Evolutionary conservation across 2,113 vertebrate genomes (phyloP), one percentile per base, ranked within the genome.

Genomic region (Hyaena hyaena): DNA sequence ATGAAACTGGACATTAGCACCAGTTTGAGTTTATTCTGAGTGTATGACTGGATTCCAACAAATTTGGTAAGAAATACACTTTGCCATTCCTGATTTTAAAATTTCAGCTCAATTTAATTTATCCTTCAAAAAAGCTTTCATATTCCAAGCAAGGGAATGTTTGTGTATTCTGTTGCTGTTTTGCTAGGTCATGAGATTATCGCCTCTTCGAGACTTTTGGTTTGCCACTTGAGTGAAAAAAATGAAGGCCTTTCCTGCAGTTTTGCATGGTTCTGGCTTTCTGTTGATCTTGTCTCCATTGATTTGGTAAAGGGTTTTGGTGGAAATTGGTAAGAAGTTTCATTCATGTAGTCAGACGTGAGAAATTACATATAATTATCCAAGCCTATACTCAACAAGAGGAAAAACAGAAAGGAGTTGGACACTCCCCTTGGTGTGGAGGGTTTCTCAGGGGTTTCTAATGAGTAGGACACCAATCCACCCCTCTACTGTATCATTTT

Each of bases 361-460:
- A 95, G 43, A 94, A 97, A 97, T 95, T 39, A 95, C 50, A 84
- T 95, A 1, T 74, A 97, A 98, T 98, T 96, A 97, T 91, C 77
- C 55, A 95, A 88, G 80, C 92, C 94, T 87, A 87, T 90, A 95
- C 79, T 98, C 97, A 97, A 76, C 90, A 83, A 93, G 84, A 97
- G 81, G 61, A 24, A 91, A 98, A 95, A 96, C 90, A 97, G 92
- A 92, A 69, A 74, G 63, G 33, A 71, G 50, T 45, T 23, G 68
- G 84, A 74, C 0, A 3, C 15, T 82, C 1, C 33, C 66, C 63
- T 86, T 10, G 7, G 50, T 79, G 48, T n/a, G 23, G 55, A 96
- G 19, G 65, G 58, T 90, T 93, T 90, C 96, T 84, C 97, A 94
- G 90, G 76, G 90, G 68, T 76, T 93, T 97, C 92, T 93, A 85